Base-by-base conservation (phyloP, 2,888 invertebrate species). In the Folsomia candida region DNA sequence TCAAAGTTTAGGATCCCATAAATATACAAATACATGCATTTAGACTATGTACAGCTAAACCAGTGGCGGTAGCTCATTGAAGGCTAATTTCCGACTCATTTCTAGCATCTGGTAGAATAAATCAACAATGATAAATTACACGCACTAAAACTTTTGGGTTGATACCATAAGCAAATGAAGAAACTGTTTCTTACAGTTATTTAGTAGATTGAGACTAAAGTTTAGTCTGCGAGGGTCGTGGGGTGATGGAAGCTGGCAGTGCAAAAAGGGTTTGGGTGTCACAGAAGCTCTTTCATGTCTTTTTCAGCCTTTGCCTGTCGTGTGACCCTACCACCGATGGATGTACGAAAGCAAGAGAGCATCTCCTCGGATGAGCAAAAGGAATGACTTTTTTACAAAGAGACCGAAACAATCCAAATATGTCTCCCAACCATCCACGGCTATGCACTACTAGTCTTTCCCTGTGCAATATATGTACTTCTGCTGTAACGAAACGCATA, bases 351-450 rank as follows among this genome's bases (percentile, higher is more conserved):
- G 27, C 58, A 59, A 37, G 68, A 61, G 63, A 62, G 61, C 47
- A 28, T 27, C 51, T 64, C 64, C 9, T 2, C 22, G 25, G 2
- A 64, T 37, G 26, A 22, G 64, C 51, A 64, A 73, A 66, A 69
- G 70, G 69, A 72, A 72, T 60, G 73, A 73, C 59, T 47, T 51
- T 64, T 72, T 69, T 64, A 73, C 70, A 69, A 71, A 76, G 75
- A 70, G 69, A 59, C 69, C 70, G 72, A 76, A 76, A 74, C 71
- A 76, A 74, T 74, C 74, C 72, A 74, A 76, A 76, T 76, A 68
- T 76, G 76, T 75, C 76, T 74, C 47, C 47, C 47, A 47, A 47
- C 18, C 18, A 47, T 47, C 18, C 47, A 47, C 9, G 18, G 18
- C 9, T 47, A 47, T 18, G n/a, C 18, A 29, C 18, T 9, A 47